phyloP scores from a whole-genome alignment of 2,888 invertebrate genomes.

The Ochropacha duplaris region DNA sequence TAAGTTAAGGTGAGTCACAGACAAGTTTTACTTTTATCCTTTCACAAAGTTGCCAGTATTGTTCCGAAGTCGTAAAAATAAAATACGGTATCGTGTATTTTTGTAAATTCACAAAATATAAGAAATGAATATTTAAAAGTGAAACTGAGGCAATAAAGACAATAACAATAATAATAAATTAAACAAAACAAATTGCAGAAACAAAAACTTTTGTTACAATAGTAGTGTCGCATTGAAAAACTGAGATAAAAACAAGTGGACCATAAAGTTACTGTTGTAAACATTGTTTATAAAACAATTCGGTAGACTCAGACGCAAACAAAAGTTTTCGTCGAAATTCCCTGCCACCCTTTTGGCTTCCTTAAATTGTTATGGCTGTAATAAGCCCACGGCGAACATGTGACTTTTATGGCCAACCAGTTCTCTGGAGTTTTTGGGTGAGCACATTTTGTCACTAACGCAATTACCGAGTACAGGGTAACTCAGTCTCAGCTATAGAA shows the following conservation, averaged over 20 bases:
- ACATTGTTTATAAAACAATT: slow-evolving; percentile 82
- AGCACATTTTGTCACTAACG: slow-evolving; percentile 67
- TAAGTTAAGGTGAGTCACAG: slow-evolving; percentile 16
- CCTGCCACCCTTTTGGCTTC: slow-evolving; percentile 78
- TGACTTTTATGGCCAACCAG: slow-evolving; percentile 76
- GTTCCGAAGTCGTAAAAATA: slow-evolving; percentile 33
- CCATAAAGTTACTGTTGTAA: slow-evolving; percentile 77
- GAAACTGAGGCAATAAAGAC: slow-evolving; percentile 49
- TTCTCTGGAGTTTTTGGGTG: slow-evolving; percentile 69
- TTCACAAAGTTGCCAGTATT: background rate
- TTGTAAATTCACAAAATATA: slow-evolving; percentile 44
- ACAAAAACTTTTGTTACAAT: slow-evolving; percentile 46
- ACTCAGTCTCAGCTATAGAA: slow-evolving; percentile 29
- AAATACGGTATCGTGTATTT: slow-evolving; percentile 39
- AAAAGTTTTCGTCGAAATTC: slow-evolving; percentile 77
- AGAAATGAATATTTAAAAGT: slow-evolving; percentile 47
- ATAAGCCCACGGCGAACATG: slow-evolving; percentile 75
- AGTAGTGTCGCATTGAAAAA: slow-evolving; percentile 65
- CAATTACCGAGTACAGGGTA: slow-evolving; percentile 58
- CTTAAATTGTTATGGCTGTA: slow-evolving; percentile 80
- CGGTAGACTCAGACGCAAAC: slow-evolving; percentile 65
- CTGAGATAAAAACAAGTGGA: slow-evolving; percentile 71
- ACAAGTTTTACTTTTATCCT: slow-evolving; percentile 1
- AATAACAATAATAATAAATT: slow-evolving; percentile 26
- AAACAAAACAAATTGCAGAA: slow-evolving; percentile 53